phyloP scores from a whole-genome alignment of 2,888 invertebrate genomes.

The Trachelus iudaicus region DNA sequence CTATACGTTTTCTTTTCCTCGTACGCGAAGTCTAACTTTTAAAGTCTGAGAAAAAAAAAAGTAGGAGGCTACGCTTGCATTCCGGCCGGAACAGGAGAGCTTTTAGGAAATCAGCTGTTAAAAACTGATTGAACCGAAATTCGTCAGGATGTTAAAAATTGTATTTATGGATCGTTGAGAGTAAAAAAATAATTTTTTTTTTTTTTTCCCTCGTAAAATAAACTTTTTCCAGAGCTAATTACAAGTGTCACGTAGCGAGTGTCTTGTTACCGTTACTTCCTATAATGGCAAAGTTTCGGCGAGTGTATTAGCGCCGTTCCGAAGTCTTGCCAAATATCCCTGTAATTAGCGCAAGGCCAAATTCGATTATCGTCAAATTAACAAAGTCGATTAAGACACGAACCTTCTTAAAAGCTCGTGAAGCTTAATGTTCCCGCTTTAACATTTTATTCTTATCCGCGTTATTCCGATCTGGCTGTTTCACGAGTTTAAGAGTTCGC shows the following conservation, averaged over 20 bases:
- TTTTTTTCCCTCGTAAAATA: too few relatives aligned
- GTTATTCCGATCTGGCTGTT: too few relatives aligned
- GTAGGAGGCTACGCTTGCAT: not conserved
- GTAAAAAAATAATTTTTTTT: not conserved
- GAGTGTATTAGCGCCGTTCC: not conserved
- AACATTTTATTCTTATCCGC: not conserved
- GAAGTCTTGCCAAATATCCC: not conserved
- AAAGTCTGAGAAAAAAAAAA: not conserved
- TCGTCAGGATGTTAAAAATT: too few relatives aligned
- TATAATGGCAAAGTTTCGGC: not conserved
- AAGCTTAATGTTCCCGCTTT: constrained; percentile 1
- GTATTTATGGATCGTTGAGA: not conserved
- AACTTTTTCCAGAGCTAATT: not conserved
- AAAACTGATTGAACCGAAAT: too few relatives aligned
- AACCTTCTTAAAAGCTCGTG: constrained; percentile 15
- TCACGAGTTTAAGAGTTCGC: too few relatives aligned
- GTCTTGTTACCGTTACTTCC: too few relatives aligned
- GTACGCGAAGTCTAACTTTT: not conserved
- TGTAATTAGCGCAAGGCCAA: constrained; percentile 15
- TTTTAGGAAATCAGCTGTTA: too few relatives aligned
- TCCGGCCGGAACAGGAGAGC: too few relatives aligned
- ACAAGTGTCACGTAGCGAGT: too few relatives aligned
- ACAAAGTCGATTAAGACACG: constrained; percentile 19
- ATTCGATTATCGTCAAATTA: constrained; percentile 18
- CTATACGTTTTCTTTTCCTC: too few relatives aligned